Base-by-base conservation (phyloP, 2,113 vertebrate genomes). In the Thermophis baileyi region DNA sequence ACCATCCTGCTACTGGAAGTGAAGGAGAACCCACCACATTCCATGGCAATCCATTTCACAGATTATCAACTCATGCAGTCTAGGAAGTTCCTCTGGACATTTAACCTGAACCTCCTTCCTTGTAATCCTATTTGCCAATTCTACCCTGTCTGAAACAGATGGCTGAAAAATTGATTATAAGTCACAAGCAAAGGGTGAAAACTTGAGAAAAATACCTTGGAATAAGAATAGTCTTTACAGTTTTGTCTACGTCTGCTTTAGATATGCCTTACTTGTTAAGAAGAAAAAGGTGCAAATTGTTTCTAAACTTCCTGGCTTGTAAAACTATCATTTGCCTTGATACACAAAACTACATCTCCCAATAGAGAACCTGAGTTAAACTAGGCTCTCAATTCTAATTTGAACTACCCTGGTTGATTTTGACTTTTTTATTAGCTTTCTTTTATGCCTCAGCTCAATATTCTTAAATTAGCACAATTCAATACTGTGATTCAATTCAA, bases 381-480 rank as follows among this genome's bases (percentile, higher is more conserved):
- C 22, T 55, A 20, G 50, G 22, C 16, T 88, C 49, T 89, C 51
- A 22, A 86, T 88, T 88, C 20, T 53, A 85, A 53, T 91, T 91
- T 89, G 40, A 89, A 27, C 20, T 74, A 40, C 14, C 50, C 27
- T 47, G 0, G 86, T 91, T 94, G 91, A 90, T 91, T 81, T 50
- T 87, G 81, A 90, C 90, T 90, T 90, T 85, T 89, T 91, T 63
- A 94, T 94, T 89, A 16, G 86, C 20, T 89, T 63, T n/a, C 18
- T 74, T 54, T 92, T 86, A 89, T 92, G 50, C 20, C 93, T 60
- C 47, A 87, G 69, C 35, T 92, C 93, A 91, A 89, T 94, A 89
- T 94, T 94, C 63, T 92, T 94, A 94, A 94, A 94, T 94, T 92
- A 94, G 90, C 54, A 87, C 88, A 92, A 87, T 94, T 92, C 91